Evolutionary conservation across 2,113 vertebrate species (phyloP).

Genomic region (Phylloscopus whistleri): DNA sequence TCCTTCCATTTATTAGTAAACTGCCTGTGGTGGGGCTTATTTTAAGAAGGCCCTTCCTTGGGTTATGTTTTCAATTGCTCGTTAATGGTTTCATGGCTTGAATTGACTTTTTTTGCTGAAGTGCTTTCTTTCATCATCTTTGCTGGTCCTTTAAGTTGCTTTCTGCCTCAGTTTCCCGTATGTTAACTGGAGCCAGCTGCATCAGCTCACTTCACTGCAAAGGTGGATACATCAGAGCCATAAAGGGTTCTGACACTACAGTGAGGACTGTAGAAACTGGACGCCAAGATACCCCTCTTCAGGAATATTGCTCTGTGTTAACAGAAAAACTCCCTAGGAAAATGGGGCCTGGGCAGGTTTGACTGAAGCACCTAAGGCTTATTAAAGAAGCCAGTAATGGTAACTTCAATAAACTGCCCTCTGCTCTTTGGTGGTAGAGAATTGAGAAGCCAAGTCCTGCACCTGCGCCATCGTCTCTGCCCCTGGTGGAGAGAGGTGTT

Average conservation of each 20-base stretch:
- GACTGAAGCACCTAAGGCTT: not conserved
- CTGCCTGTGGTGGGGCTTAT: accelerated
- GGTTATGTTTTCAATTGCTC: not conserved
- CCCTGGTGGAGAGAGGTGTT: not conserved
- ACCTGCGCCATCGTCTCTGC: not conserved
- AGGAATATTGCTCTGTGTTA: not conserved
- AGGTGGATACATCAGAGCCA: not conserved
- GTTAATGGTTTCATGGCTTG: not conserved
- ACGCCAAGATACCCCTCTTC: not conserved
- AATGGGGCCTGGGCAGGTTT: not conserved
- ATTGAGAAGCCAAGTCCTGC: not conserved
- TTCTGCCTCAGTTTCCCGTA: not conserved
- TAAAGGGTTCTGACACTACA: not conserved
- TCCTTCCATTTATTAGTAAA: not conserved
- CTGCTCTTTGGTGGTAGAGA: not conserved
- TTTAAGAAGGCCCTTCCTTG: not conserved
- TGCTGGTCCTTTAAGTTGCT: not conserved
- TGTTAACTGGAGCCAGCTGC: not conserved
- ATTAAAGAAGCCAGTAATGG: not conserved
- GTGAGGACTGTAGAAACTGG: not conserved
- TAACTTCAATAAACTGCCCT: not conserved
- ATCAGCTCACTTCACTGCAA: not conserved
- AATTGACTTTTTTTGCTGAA: not conserved
- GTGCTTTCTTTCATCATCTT: not conserved
- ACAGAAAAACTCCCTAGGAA: not conserved